These are phyloP conservation scores for Heterotis niloticus DNA, from an alignment of 2,113 vertebrate genomes.

Conservation along the genomic window DNA sequence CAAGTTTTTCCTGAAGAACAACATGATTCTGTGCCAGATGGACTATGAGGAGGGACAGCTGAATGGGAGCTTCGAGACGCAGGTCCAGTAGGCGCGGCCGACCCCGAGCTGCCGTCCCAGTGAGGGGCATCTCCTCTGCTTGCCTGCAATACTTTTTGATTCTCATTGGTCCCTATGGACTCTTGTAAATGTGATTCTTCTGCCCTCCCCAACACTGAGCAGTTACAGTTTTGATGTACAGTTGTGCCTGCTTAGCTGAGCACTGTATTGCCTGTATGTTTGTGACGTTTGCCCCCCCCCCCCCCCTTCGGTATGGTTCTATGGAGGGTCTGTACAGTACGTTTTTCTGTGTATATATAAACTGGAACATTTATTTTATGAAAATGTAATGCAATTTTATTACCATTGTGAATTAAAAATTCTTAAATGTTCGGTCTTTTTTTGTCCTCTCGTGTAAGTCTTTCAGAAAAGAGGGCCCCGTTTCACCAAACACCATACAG, in stretches of 20 bases:
- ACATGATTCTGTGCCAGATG: slow-evolving; percentile 99
- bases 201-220: slow-evolving; percentile 80
- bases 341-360: slow-evolving; percentile 99
- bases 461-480: slow-evolving; percentile 42
- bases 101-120: slow-evolving; percentile 69
- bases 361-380: slow-evolving; percentile 99
- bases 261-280: slow-evolving; percentile 92
- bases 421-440: slow-evolving; percentile 72
- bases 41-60: slow-evolving; percentile 99
- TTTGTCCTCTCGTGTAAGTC: slow-evolving; percentile 51
- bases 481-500: too few species aligned
- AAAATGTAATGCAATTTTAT: slow-evolving; percentile 99
- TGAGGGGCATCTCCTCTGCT: slow-evolving; percentile 74
- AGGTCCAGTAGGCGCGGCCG: slow-evolving; percentile 87
- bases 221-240: slow-evolving; percentile 87
- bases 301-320: slow-evolving; percentile 69
- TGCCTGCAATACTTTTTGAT: slow-evolving; percentile 90
- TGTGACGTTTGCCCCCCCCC: slow-evolving; percentile 73
- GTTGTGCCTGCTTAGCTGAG: slow-evolving; percentile 92
- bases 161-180: slow-evolving; percentile 78
- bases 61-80: slow-evolving; percentile 96
- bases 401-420: slow-evolving; percentile 99
- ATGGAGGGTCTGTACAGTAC: slow-evolving; percentile 97
- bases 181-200: slow-evolving; percentile 79
- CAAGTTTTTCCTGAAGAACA: slow-evolving; percentile 99